Conservation (phyloP, 2,797 vertebrate genomes). For the Garrulus glandarius region DNA sequence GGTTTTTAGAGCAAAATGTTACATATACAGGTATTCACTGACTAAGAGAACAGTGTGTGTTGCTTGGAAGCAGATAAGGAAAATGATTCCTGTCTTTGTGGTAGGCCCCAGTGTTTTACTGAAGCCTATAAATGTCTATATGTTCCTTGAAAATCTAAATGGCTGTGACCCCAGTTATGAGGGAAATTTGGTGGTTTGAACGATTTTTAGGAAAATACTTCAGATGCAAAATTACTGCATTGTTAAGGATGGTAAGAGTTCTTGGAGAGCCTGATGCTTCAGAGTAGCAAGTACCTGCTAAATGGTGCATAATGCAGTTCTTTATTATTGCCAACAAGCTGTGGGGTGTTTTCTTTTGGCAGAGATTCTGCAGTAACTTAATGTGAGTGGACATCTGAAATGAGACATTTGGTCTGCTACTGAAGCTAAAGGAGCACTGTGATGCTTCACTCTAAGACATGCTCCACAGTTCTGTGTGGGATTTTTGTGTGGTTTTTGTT, state of each 20-base stretch:
- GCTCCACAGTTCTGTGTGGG: not conserved
- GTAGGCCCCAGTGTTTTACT: not conserved
- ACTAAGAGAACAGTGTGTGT: not conserved
- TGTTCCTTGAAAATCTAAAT: not conserved
- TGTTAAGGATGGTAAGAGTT: not conserved
- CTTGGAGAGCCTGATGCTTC: not conserved
- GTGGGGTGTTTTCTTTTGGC: not conserved
- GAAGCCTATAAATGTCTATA: rapidly evolving
- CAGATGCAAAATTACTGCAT: not conserved
- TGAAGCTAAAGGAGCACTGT: not conserved
- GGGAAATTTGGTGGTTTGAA: not conserved
- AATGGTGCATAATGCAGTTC: not conserved
- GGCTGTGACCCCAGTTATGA: not conserved
- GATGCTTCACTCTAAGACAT: not conserved
- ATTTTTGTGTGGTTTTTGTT: not conserved
- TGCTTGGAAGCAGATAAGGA: not conserved
- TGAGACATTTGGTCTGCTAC: rapidly evolving
- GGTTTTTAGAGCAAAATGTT: not conserved
- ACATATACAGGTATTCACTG: not conserved
- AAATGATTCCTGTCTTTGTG: not conserved
- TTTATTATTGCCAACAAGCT: not conserved
- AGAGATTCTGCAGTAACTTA: not conserved
- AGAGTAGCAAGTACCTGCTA: not conserved
- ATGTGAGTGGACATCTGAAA: not conserved
- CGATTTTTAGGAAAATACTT: not conserved